Evolutionary conservation across 2,113 vertebrate species (phyloP).

Genomic region (Crotalus tigris): DNA sequence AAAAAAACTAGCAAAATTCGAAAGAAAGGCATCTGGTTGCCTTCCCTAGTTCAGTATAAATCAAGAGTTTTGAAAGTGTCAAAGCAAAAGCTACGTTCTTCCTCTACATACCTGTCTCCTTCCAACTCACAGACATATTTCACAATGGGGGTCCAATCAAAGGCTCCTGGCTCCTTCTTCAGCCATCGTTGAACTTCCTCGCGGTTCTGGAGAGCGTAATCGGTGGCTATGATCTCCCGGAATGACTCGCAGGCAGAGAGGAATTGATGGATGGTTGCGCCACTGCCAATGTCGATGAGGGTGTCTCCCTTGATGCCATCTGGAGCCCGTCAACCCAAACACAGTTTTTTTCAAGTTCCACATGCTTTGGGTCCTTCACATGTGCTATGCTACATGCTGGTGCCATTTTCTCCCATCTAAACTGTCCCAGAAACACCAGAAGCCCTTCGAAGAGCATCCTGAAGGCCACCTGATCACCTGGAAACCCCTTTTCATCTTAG

Average conservation of each 20-base stretch:
- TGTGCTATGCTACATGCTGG: not conserved
- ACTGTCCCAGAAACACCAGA: not conserved
- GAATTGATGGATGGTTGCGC: constrained; percentile 64
- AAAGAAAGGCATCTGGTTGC: not conserved
- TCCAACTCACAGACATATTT: constrained; percentile 66
- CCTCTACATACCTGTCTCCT: constrained; percentile 56
- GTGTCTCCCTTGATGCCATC: constrained; percentile 56
- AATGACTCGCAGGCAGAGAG: constrained; percentile 68
- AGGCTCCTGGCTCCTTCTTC: constrained; percentile 58
- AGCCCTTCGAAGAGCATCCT: not conserved
- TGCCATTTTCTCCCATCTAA: not conserved
- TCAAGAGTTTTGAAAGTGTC: not conserved
- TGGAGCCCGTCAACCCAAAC: not conserved
- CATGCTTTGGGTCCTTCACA: not conserved
- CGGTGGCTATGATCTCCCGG: constrained; percentile 59
- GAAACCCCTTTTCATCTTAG: not conserved
- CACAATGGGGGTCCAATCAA: constrained; percentile 62
- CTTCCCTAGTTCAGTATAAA: accelerated
- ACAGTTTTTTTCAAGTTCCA: not conserved
- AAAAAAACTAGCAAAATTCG: not conserved
- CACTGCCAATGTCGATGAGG: constrained; percentile 67
- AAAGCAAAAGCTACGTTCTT: not conserved
- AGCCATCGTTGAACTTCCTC: constrained; percentile 66
- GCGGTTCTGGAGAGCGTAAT: constrained; percentile 59
- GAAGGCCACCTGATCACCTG: accelerated